Percentiles rank a stretch among this genome's conserved stretches.
Evolutionary conservation across 2,888 invertebrate genomes (phyloP).

Genomic region (Platerodrilus igneus): DNA sequence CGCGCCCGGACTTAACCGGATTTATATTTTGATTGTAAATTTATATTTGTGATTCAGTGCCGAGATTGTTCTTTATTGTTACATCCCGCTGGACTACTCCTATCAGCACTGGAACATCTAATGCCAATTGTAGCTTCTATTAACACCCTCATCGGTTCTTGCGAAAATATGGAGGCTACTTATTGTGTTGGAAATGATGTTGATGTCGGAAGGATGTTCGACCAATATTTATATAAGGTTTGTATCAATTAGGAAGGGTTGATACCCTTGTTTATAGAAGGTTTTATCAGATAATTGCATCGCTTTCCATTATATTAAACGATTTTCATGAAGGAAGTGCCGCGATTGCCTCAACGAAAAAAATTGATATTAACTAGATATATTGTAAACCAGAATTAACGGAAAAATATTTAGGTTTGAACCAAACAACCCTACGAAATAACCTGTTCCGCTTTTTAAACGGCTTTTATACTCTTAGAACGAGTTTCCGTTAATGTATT

Average conservation of each 20-base stretch:
- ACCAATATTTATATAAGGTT: slow-evolving; percentile 64
- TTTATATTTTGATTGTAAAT: slow-evolving; percentile 20
- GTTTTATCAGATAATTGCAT: slow-evolving; percentile 33
- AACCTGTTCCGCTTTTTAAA: too few species aligned
- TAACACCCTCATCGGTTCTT: slow-evolving; percentile 50
- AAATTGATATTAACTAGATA: too few species aligned
- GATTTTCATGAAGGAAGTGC: too few species aligned
- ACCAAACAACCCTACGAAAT: too few species aligned
- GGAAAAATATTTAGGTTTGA: too few species aligned
- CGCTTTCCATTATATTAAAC: too few species aligned
- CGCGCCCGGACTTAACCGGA: slow-evolving; percentile 35
- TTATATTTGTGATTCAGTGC: slow-evolving; percentile 23
- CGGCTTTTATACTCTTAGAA: too few species aligned
- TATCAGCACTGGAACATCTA: slow-evolving; percentile 50
- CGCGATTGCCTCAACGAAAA: too few species aligned
- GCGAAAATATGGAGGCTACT: slow-evolving; percentile 59
- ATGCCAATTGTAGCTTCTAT: slow-evolving; percentile 51
- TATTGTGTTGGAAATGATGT: slow-evolving; percentile 57
- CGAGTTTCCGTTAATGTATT: too few species aligned
- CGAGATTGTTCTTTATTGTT: slow-evolving; percentile 33
- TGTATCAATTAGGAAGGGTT: too few species aligned
- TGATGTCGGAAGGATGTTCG: slow-evolving; percentile 62
- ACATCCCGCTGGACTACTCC: slow-evolving; percentile 33
- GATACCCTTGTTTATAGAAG: slow-evolving; percentile 31
- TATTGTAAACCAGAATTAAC: too few species aligned